phyloP scores from a whole-genome alignment of 2,888 invertebrate species.

The Zygaena filipendulae region DNA sequence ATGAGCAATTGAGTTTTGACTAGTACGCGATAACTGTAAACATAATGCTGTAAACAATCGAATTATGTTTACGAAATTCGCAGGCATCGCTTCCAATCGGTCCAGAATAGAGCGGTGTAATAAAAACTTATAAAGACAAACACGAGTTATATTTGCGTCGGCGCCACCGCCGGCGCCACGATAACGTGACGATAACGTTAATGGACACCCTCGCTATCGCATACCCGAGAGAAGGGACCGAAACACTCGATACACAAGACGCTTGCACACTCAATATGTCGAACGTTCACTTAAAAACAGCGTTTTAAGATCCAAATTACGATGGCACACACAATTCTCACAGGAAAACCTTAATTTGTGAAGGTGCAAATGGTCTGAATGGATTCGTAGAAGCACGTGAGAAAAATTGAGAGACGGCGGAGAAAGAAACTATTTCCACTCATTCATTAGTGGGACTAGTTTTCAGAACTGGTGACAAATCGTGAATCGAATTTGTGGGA shows the following conservation, averaged over 20 bases:
- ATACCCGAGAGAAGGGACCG: constrained; percentile 28
- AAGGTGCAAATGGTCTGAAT: constrained; percentile 44
- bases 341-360: constrained; percentile 20
- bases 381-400: constrained; percentile 54
- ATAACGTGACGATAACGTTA: constrained; percentile 58
- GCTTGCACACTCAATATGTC: constrained; percentile 12
- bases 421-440: too few species aligned
- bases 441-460: too few species aligned
- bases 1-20: too few species aligned
- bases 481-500: constrained; percentile 45
- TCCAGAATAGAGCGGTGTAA: background rate
- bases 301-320: constrained; percentile 29
- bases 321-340: too few species aligned
- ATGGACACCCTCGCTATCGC: constrained; percentile 57
- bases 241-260: constrained; percentile 21
- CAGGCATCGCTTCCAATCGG: too few species aligned
- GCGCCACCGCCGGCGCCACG: constrained; percentile 52
- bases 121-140: constrained; percentile 32
- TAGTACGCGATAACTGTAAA: too few species aligned
- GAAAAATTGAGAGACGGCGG: too few species aligned
- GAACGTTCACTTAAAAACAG: constrained; percentile 14
- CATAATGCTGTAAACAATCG: too few species aligned
- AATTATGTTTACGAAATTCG: too few species aligned
- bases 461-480: too few species aligned
- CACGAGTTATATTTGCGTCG: constrained; percentile 35